Evolutionary conservation across 2,113 vertebrate genomes (phyloP), one percentile per base, ranked within the genome.

Genomic region (Genyomyrus donnyi): DNA sequence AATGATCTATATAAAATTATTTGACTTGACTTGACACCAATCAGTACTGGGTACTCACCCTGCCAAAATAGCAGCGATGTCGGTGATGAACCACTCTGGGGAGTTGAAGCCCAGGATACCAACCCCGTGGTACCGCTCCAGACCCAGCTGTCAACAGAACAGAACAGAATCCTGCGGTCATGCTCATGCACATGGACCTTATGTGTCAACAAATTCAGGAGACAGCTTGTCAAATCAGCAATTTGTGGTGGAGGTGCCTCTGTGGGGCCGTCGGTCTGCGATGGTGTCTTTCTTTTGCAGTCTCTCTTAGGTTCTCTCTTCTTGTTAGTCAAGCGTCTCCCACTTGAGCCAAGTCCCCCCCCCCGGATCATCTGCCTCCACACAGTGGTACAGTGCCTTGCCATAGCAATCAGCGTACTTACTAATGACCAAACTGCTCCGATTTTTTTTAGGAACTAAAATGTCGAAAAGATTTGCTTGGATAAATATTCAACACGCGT

Each of bases 41-140:
- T 66, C 62, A 11, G 62, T 31, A 13, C 62, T 70, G 62, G 27
- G 62, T 27, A 42, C 97, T 95, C 94, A 99, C 98, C 98, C 98
- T 1, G 98, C 98, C 17, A 99, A 86, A 93, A 99, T 97, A 10
- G 97, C 93, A 5, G 94, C 98, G 0, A 99, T 92, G 90, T 98
- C 97, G 0, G 97, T 89, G 3, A 98, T 94, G 89, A 98, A 96
- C 98, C 98, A 99, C 95, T 99, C 97, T 0, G 90, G 48, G 0
- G 98, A 97, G 95, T 99, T 99, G 90, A 97, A 99, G 10, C 98
- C 98, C 92, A 99, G 93, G 92, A 99, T 98, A 42, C 98, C 96
- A 0, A 99, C 98, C 0, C 97, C 96, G 0, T 98, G 97, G 95
- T 96, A 98, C 5, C 96, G 96, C 92, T 98, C 87, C 90, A 99